Evolutionary conservation across 2,888 invertebrate genomes (phyloP).

Genomic region (Ectemnius cavifrons): DNA sequence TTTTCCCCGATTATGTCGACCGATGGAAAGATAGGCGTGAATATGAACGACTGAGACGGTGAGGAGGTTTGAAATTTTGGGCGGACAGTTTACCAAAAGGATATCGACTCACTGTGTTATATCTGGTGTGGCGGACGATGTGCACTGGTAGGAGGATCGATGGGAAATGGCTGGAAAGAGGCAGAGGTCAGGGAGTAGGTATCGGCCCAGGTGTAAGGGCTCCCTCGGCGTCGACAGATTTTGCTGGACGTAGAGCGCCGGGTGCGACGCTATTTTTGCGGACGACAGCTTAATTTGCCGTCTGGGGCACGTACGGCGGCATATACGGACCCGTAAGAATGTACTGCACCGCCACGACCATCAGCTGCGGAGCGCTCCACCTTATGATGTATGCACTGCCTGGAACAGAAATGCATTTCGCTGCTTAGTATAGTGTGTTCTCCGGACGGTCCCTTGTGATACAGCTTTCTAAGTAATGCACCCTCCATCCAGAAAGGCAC

Average conservation of each 20-base stretch:
- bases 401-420: conserved; percentile 72
- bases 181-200: background rate
- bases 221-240: conserved; percentile 6
- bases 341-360: conserved; percentile 76
- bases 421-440: conserved; percentile 54
- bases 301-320: conserved; percentile 74
- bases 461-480: background rate
- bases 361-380: conserved; percentile 76
- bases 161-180: too few relatives aligned
- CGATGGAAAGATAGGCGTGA: too few relatives aligned
- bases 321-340: conserved; percentile 76
- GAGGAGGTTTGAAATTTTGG: too few relatives aligned
- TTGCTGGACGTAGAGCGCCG: conserved; percentile 13
- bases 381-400: conserved; percentile 76
- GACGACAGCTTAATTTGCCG: conserved; percentile 63
- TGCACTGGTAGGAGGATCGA: too few relatives aligned
- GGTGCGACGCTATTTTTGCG: conserved; percentile 30
- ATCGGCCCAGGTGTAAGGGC: background rate
- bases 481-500: too few relatives aligned
- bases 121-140: too few relatives aligned
- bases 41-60: too few relatives aligned
- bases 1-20: too few relatives aligned
- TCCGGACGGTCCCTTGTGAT: conserved; percentile 29
- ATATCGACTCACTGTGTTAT: too few relatives aligned
- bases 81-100: too few relatives aligned